A percentile compares a stretch with the other conserved stretches of the same genome.
Evolutionary conservation across 2,888 invertebrate species (phyloP).

Genomic region (Eilema caniola): DNA sequence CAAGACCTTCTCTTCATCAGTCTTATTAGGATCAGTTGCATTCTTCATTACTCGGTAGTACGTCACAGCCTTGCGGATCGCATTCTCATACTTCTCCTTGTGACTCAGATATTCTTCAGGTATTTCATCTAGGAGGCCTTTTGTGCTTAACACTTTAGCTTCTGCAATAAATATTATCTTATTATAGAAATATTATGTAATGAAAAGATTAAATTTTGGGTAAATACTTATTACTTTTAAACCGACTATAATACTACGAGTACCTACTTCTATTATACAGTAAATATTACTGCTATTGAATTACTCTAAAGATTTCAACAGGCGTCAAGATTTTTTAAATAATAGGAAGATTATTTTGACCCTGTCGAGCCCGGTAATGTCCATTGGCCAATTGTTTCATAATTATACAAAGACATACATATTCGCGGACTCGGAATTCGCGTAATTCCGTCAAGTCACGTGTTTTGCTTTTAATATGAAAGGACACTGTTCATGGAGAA

Average conservation of each 20-base stretch:
- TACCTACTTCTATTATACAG: background rate
- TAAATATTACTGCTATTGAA: background rate
- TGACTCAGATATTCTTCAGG: slow-evolving; percentile 93
- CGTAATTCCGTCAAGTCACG: too few relatives aligned
- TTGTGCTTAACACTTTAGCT: slow-evolving; percentile 78
- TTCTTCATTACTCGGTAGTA: slow-evolving; percentile 88
- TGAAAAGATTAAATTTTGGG: too few relatives aligned
- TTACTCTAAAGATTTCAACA: background rate
- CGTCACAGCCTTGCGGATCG: slow-evolving; percentile 89
- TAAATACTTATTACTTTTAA: too few relatives aligned
- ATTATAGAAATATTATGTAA: background rate
- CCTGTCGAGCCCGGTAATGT: too few relatives aligned
- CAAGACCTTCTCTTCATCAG: slow-evolving; percentile 90
- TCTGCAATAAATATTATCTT: slow-evolving; percentile 55
- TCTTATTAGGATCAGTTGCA: slow-evolving; percentile 86
- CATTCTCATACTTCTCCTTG: slow-evolving; percentile 93
- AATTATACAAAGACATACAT: too few relatives aligned
- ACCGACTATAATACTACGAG: too few relatives aligned
- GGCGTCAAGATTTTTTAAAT: background rate
- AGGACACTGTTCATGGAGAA: too few relatives aligned
- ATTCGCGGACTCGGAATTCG: too few relatives aligned
- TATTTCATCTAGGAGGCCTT: slow-evolving; percentile 88
- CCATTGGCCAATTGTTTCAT: too few relatives aligned
- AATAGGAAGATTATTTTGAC: too few relatives aligned
- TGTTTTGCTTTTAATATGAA: too few relatives aligned